A percentile compares a stretch with the other conserved stretches of the same genome.
phyloP scores from a whole-genome alignment of 1,140 invertebrate species.

The Drosophila lini region DNA sequence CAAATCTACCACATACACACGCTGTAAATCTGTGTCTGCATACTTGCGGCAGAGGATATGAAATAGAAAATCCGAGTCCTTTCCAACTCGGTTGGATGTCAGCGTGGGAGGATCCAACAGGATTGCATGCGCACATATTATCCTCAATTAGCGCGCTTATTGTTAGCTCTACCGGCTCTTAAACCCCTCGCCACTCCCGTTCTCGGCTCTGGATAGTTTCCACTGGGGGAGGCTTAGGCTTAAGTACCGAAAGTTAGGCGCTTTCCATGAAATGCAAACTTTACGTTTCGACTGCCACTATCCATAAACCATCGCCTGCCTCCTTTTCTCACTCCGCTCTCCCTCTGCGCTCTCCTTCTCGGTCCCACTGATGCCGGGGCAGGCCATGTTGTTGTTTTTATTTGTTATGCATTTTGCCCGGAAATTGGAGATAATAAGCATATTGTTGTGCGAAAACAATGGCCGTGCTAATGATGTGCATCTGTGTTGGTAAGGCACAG shows the following conservation, averaged over 20 bases:
- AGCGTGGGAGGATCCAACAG: conserved; percentile 14
- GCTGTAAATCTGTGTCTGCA: conserved; percentile 1
- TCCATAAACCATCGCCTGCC: conserved; percentile 52
- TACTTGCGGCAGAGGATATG: conserved; percentile 15
- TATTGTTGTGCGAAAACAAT: conserved; percentile 81
- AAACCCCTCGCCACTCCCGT: not conserved
- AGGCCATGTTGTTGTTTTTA: conserved; percentile 69
- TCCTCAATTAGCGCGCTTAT: conserved; percentile 79
- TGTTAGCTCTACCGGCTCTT: conserved; percentile 48
- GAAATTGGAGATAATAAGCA: conserved; percentile 81
- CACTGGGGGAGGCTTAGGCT: conserved; percentile 67
- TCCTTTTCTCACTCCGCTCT: conserved; percentile 1
- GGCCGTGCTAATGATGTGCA: conserved; percentile 76
- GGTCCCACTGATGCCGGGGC: not conserved
- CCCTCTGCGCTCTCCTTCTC: not conserved
- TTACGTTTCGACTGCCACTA: conserved; percentile 67
- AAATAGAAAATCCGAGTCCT: conserved; percentile 32
- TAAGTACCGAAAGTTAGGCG: conserved; percentile 75
- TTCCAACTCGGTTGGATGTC: conserved; percentile 23
- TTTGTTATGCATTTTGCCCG: conserved; percentile 81
- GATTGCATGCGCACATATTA: conserved; percentile 58
- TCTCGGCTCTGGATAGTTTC: conserved; percentile 17
- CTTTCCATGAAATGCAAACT: conserved; percentile 74
- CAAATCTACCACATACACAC: conserved; percentile 22
- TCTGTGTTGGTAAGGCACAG: conserved; percentile 50